A percentile compares a stretch with the other conserved stretches of the same genome.
phyloP scores from a whole-genome alignment of 2,797 vertebrate genomes.

The Brachymystax lenok region DNA sequence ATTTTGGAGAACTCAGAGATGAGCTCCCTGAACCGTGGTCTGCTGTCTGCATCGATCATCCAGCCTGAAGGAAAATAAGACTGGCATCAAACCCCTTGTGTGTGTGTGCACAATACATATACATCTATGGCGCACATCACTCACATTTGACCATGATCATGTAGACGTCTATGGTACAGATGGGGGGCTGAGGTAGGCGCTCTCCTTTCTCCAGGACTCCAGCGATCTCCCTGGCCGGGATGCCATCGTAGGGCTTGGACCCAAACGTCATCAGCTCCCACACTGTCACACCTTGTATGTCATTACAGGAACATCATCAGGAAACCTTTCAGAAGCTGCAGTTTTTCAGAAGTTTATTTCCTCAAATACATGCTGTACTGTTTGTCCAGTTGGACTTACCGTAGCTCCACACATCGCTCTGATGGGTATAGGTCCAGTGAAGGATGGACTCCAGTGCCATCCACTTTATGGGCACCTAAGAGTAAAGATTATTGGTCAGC shows the following conservation, averaged over 20 bases:
- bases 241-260: slow-evolving; percentile 90
- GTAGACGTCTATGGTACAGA: slow-evolving; percentile 95
- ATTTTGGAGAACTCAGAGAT: slow-evolving; percentile 89
- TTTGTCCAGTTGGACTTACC: slow-evolving; percentile 74
- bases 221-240: slow-evolving; percentile 87
- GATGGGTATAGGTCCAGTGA: slow-evolving; percentile 92
- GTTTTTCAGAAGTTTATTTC: background rate
- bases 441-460: slow-evolving; percentile 97
- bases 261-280: slow-evolving; percentile 98
- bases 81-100: background rate
- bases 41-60: slow-evolving; percentile 95
- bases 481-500: background rate
- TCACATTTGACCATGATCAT: slow-evolving; percentile 99
- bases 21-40: slow-evolving; percentile 88
- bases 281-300: slow-evolving; percentile 83
- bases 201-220: slow-evolving; percentile 90
- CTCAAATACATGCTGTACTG: background rate
- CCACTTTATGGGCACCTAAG: slow-evolving; percentile 96
- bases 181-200: slow-evolving; percentile 88
- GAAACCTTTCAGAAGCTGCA: background rate
- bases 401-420: slow-evolving; percentile 98
- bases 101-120: background rate
- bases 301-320: background rate
- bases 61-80: slow-evolving; percentile 77
- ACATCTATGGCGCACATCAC: slow-evolving; percentile 41